Percentiles rank a stretch among this genome's conserved stretches.
phyloP scores from a whole-genome alignment of 2,888 invertebrate species.

The Noctua fimbriata region DNA sequence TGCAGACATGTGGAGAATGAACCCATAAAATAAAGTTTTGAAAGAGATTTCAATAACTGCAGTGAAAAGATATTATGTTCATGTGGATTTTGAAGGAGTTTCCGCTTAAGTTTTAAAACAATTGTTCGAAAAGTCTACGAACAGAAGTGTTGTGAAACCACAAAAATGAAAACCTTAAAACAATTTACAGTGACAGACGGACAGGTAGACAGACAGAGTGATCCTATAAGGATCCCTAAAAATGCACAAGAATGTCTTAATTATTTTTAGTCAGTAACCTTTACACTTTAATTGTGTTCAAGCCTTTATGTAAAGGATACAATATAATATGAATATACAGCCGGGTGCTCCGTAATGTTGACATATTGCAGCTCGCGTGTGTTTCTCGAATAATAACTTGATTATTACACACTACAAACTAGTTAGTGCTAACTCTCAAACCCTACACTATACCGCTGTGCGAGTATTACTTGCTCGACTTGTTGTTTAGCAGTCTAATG shows the following conservation, averaged over 20 bases:
- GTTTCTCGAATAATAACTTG: slow-evolving; percentile 36
- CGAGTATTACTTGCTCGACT: neutral
- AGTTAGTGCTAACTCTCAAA: slow-evolving; percentile 31
- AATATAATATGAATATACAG: neutral
- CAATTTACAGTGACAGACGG: too few relatives aligned
- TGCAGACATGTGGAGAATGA: slow-evolving; percentile 61
- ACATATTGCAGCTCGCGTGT: slow-evolving; percentile 40
- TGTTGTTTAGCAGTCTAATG: neutral
- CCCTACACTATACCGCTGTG: neutral
- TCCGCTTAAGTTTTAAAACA: neutral
- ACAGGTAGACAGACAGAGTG: too few relatives aligned
- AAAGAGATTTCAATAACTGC: slow-evolving; percentile 11
- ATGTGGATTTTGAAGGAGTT: neutral
- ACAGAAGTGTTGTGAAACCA: too few relatives aligned
- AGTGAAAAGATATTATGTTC: neutral
- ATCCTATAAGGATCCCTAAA: too few relatives aligned
- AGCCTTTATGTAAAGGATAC: neutral
- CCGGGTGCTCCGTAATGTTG: slow-evolving; percentile 41
- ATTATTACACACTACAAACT: slow-evolving; percentile 51
- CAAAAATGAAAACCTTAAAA: too few relatives aligned
- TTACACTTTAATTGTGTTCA: neutral
- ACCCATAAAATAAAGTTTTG: slow-evolving; percentile 46
- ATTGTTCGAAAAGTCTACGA: neutral
- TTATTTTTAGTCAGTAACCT: neutral
- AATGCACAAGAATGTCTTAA: too few relatives aligned